Percentiles rank a stretch among this genome's conserved stretches.
Conservation (phyloP, 1,140 invertebrate genomes). For the Panagrolaimus sp. region DNA sequence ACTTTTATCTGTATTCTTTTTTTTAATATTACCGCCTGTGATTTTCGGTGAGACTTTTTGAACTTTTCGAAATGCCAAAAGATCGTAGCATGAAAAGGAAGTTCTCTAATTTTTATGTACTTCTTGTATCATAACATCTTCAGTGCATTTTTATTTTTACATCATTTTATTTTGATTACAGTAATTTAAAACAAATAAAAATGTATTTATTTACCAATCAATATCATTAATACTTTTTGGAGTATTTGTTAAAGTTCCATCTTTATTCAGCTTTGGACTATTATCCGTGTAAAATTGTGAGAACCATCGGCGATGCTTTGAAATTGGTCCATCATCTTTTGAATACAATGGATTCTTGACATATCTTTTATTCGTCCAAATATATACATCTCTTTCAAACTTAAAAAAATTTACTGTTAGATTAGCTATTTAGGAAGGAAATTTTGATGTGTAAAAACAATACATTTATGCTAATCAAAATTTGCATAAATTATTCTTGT, state of each 20-base stretch:
- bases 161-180: background rate
- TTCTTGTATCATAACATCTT: too few relatives aligned
- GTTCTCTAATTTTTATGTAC: too few relatives aligned
- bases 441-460: too few relatives aligned
- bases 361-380: conserved; percentile 83
- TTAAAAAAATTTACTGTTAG: conserved; percentile 60
- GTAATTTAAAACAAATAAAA: background rate
- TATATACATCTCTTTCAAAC: conserved; percentile 76
- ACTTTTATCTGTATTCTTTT: too few relatives aligned
- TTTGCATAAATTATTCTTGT: too few relatives aligned
- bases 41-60: too few relatives aligned
- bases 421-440: too few relatives aligned
- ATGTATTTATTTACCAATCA: conserved; percentile 14
- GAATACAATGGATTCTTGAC: conserved; percentile 70
- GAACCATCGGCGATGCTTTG: conserved; percentile 74
- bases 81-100: too few relatives aligned
- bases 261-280: conserved; percentile 64
- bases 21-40: too few relatives aligned
- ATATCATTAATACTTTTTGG: conserved; percentile 30
- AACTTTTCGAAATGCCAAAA: too few relatives aligned
- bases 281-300: conserved; percentile 77
- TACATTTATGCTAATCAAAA: too few relatives aligned
- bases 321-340: conserved; percentile 60
- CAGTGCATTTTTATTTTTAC: too few relatives aligned
- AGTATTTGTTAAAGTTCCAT: conserved; percentile 33